Conservation (phyloP, 2,797 vertebrate species). For the Taeniopygia guttata region DNA sequence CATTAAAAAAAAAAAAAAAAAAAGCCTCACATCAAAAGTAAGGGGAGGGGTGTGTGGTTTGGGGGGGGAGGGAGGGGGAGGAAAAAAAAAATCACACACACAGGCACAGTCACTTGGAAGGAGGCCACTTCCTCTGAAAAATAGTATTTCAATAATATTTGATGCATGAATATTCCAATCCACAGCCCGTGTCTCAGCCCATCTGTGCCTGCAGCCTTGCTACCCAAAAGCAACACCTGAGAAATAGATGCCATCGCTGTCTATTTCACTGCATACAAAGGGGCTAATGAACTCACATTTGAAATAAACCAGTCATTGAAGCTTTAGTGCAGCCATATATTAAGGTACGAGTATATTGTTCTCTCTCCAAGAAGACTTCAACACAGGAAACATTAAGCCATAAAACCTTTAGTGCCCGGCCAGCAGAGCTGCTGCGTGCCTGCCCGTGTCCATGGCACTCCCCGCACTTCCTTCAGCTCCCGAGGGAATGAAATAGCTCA, state of each 20-base stretch:
- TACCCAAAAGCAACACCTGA: not conserved
- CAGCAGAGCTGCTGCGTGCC: not conserved
- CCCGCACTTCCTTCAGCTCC: not conserved
- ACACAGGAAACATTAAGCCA: not conserved
- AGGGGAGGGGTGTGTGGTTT: not conserved
- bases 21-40: not conserved
- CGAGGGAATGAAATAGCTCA: not conserved
- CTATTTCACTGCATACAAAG: not conserved
- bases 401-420: not conserved
- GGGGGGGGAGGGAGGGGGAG: too few species aligned
- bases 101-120: not conserved
- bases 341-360: not conserved
- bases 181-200: not conserved
- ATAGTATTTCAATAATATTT: not conserved
- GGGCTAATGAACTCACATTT: not conserved
- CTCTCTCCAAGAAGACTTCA: not conserved
- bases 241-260: not conserved
- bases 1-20: not conserved
- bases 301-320: not conserved
- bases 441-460: accelerated
- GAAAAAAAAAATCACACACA: not conserved
- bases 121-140: not conserved
- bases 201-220: not conserved
- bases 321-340: not conserved
- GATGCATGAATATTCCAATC: not conserved